phyloP scores from a whole-genome alignment of 2,888 invertebrate genomes.

The Automeris io region DNA sequence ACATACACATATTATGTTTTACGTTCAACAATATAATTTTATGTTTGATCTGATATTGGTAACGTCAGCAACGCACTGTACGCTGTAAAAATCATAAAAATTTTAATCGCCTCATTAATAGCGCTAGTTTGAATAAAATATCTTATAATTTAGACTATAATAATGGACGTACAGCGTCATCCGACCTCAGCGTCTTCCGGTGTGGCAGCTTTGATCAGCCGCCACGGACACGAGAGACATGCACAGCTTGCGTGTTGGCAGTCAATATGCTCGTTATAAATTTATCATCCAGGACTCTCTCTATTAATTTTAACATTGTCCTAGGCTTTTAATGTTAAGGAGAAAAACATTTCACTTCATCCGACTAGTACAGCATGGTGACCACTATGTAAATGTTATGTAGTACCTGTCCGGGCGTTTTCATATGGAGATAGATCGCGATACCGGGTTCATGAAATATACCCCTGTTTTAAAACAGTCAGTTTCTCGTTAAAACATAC shows the following conservation, averaged over 20 bases:
- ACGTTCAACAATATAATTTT: not conserved
- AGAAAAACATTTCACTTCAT: too few species aligned
- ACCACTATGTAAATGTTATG: too few species aligned
- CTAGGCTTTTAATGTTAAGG: too few species aligned
- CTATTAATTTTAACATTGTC: too few species aligned
- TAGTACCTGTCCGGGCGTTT: too few species aligned
- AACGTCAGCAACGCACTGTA: not conserved
- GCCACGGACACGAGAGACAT: constrained; percentile 11
- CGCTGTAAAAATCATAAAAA: constrained; percentile 1
- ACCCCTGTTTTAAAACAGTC: too few species aligned
- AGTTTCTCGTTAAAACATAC: too few species aligned
- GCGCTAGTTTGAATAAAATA: constrained; percentile 7
- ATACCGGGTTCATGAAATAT: too few species aligned
- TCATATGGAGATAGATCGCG: too few species aligned
- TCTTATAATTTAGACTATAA: constrained; percentile 7
- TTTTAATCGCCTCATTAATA: constrained; percentile 3
- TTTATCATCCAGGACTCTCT: not conserved
- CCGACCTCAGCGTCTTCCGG: constrained; percentile 24
- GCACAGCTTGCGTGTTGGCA: not conserved
- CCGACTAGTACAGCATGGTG: too few species aligned
- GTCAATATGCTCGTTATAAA: not conserved
- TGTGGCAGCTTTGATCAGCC: constrained; percentile 21
- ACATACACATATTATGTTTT: not conserved
- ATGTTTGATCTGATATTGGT: not conserved
- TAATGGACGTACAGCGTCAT: constrained; percentile 15